phyloP scores from a whole-genome alignment of 1,140 invertebrate genomes.

The Bombus impatiens region DNA sequence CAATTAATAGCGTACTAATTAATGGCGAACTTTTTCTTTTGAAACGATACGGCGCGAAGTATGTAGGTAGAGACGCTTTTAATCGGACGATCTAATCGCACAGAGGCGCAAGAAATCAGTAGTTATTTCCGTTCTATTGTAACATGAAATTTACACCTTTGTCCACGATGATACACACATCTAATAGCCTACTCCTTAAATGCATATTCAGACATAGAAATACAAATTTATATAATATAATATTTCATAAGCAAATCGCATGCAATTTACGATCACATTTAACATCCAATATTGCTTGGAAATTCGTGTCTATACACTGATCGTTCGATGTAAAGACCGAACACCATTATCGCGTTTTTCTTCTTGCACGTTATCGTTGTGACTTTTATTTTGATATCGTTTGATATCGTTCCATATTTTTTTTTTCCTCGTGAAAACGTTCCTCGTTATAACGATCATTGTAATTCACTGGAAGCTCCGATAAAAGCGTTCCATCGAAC shows the following conservation, averaged over 20 bases:
- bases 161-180: not conserved
- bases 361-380: not conserved
- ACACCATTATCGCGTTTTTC: not conserved
- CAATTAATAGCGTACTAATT: not conserved
- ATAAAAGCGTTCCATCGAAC: constrained; percentile 9
- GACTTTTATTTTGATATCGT: not conserved
- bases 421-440: no score
- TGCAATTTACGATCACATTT: constrained; percentile 17
- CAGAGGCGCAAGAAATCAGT: not conserved
- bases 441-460: constrained; percentile 5
- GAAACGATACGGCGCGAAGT: not conserved
- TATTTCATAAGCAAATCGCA: not conserved
- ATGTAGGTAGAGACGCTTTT: not conserved
- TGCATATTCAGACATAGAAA: not conserved
- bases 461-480: not conserved
- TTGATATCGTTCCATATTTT: not conserved
- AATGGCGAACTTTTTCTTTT: not conserved
- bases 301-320: not conserved
- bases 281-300: not conserved
- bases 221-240: not conserved
- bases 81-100: not conserved
- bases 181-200: not conserved
- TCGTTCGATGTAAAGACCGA: constrained; percentile 6
- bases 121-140: not conserved
- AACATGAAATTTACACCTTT: not conserved